Base-by-base conservation (phyloP, 2,797 vertebrate species). In the Thalassophryne amazonica region DNA sequence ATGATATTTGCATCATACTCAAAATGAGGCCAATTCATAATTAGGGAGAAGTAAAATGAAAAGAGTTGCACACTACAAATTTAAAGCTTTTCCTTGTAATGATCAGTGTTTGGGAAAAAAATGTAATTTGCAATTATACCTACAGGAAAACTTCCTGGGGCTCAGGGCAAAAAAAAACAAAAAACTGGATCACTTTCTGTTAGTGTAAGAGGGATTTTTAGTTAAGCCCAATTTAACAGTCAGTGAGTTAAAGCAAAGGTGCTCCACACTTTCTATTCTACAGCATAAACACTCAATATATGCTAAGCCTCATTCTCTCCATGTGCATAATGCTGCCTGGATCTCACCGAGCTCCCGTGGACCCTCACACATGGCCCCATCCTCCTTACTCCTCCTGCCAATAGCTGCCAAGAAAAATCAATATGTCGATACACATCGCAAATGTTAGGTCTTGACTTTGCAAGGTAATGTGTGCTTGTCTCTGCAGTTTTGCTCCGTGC, bases 381-480 rank as follows among this genome's bases (percentile, higher is more conserved):
- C 76, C 77, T 70, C 64, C 67, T 76, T 63, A 76, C 79, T 76
- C 67, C 71, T 38, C 77, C 84, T 84, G 85, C 86, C 88, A 86
- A 88, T 91, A 87, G 61, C 85, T 88, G 80, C 77, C 83, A 81
- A 81, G 82, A 66, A 73, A 79, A 86, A 89, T 91, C 88, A 76
- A 90, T 91, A 89, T 70, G 80, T 88, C 88, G 76, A 88, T 90
- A 76, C 70, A 60, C 78, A 86, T 83, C 57, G 79, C 85, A 89
- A 88, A 90, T 87, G 86, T 87, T 88, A 86, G 75, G 83, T 87
- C 85, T 88, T 88, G 86, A 86, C 86, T 88, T 86, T 85, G 81
- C 80, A 76, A 83, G 81, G 84, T 80, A 78, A 86, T 73, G 81
- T 80, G 76, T 83, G 81, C 86, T 86, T 84, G 84, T 86, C 83